Evolutionary conservation across 1,140 invertebrate species (phyloP).

Genomic region (Caenorhabditis tropicalis): DNA sequence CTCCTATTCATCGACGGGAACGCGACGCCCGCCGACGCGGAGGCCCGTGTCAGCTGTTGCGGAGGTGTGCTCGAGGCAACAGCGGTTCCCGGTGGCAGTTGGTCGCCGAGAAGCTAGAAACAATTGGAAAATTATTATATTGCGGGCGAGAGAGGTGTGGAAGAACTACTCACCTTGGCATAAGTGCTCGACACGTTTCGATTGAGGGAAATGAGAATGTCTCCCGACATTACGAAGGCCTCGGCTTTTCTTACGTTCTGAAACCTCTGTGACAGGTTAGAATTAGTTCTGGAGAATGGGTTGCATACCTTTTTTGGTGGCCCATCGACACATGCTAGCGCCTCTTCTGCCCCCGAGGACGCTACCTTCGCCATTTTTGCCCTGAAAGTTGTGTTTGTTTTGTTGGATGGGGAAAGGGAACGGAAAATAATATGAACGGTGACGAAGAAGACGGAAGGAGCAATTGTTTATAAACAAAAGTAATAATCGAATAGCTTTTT

Average conservation of each 20-base stretch:
- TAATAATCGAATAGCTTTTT: too few relatives aligned
- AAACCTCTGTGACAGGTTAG: neutral
- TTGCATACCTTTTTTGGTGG: neutral
- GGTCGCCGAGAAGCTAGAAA: constrained; percentile 14
- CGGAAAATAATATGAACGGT: neutral
- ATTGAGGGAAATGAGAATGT: neutral
- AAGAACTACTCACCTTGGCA: neutral
- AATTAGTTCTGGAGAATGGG: neutral
- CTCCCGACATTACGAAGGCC: constrained; percentile 1
- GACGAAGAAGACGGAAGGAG: neutral
- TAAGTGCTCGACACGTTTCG: constrained; percentile 18
- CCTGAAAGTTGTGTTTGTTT: neutral
- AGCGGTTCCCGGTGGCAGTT: neutral
- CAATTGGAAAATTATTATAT: neutral
- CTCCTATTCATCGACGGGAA: constrained; percentile 2
- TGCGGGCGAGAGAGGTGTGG: neutral
- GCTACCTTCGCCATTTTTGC: constrained; percentile 3
- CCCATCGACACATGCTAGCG: neutral
- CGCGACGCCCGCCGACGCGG: neutral
- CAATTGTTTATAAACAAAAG: too few relatives aligned
- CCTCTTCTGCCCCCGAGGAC: constrained; percentile 11
- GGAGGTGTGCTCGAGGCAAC: neutral
- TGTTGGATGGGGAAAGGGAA: neutral
- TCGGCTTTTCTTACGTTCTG: neutral
- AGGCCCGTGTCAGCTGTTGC: neutral